Evolutionary conservation across 2,888 invertebrate genomes (phyloP).

Genomic region (Ochropleura plecta): DNA sequence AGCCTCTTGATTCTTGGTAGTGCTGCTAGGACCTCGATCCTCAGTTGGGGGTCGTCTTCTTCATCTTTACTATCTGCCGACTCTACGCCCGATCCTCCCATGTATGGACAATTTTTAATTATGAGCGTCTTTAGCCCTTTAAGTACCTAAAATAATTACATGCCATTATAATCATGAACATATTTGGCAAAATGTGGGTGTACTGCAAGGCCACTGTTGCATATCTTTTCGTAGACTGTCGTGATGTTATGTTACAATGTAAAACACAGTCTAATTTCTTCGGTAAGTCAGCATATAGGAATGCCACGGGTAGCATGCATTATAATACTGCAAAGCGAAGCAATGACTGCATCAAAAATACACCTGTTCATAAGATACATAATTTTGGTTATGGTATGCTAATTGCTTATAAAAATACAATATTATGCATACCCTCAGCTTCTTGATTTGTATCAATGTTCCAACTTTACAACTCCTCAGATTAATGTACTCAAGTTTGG

Average conservation of each 20-base stretch:
- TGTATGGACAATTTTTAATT: conserved; percentile 89
- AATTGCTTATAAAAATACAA: background rate
- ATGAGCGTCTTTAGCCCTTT: conserved; percentile 87
- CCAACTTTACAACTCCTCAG: conserved; percentile 89
- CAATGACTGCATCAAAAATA: background rate
- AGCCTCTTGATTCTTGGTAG: conserved; percentile 89
- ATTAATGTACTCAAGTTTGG: conserved; percentile 90
- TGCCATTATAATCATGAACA: background rate
- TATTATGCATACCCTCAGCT: conserved; percentile 80
- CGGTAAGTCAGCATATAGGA: background rate
- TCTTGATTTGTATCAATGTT: conserved; percentile 89
- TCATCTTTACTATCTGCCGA: conserved; percentile 77
- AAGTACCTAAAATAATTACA: conserved; percentile 76
- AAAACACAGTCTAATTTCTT: background rate
- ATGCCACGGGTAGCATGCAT: background rate
- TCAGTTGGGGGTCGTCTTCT: conserved; percentile 81
- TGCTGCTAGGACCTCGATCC: conserved; percentile 87
- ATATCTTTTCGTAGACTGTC: background rate
- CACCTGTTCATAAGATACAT: background rate
- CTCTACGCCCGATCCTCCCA: conserved; percentile 86
- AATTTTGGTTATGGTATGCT: background rate
- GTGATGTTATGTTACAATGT: background rate
- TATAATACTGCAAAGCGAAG: background rate
- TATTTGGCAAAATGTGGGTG: background rate
- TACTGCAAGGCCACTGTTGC: background rate